phyloP scores from a whole-genome alignment of 2,888 invertebrate species.

The Ischnura elegans region DNA sequence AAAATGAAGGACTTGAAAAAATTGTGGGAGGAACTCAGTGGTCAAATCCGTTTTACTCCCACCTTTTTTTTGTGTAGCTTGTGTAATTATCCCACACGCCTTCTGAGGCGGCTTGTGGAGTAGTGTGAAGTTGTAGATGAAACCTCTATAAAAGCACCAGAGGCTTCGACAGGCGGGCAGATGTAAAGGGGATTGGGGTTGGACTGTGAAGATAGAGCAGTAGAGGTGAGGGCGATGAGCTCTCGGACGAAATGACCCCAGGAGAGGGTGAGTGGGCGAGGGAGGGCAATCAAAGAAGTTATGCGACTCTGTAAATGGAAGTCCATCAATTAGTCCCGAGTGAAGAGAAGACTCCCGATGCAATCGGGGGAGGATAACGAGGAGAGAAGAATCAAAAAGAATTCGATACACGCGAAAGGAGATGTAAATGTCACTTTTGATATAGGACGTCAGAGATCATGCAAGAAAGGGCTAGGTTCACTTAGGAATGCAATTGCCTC shows the following conservation, averaged over 20 bases:
- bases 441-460: background rate
- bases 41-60: too few species aligned
- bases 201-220: background rate
- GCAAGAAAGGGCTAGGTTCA: background rate
- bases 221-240: background rate
- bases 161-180: background rate
- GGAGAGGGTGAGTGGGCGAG: background rate
- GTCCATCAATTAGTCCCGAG: background rate
- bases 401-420: background rate
- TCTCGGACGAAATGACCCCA: background rate
- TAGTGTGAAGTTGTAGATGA: too few species aligned
- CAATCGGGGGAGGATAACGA: background rate
- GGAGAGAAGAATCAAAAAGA: background rate
- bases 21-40: too few species aligned
- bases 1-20: too few species aligned
- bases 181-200: background rate
- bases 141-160: background rate
- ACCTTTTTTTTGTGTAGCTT: too few species aligned
- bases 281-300: constrained; percentile 19
- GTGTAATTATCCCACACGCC: too few species aligned
- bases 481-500: background rate
- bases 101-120: too few species aligned
- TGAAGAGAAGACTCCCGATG: background rate
- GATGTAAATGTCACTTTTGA: background rate
- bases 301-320: constrained; percentile 5